Conservation (phyloP, 30 jellyfish, hydroid and myxozoan genomes). For the Hydra vulgaris region DNA sequence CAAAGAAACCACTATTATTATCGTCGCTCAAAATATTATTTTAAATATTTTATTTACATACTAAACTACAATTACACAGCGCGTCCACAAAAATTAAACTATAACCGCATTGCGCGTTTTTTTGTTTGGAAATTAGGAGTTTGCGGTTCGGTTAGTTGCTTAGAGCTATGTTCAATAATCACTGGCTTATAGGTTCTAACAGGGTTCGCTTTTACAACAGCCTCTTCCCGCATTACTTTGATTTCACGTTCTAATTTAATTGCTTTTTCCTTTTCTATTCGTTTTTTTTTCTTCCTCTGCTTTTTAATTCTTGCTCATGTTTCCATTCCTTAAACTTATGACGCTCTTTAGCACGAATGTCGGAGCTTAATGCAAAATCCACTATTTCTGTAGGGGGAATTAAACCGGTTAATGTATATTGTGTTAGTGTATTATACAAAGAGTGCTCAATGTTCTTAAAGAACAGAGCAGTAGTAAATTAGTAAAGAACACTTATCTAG, state of each 20-base stretch:
- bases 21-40: not conserved
- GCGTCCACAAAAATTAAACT: not conserved
- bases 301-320: slow-evolving; percentile 43
- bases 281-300: slow-evolving; percentile 52
- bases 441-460: no score
- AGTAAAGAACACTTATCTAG: no score
- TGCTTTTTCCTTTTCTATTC: slow-evolving; percentile 36
- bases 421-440: no score
- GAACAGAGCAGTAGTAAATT: no score
- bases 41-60: not conserved
- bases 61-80: not conserved
- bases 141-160: slow-evolving; percentile 57
- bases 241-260: slow-evolving; percentile 45
- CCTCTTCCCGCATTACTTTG: slow-evolving; percentile 44
- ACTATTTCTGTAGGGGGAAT: slow-evolving; percentile 49
- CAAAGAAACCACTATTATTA: not conserved
- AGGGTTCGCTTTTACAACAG: slow-evolving; percentile 67
- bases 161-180: slow-evolving; percentile 48
- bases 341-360: slow-evolving; percentile 77
- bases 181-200: slow-evolving; percentile 48
- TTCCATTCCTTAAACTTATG: slow-evolving; percentile 55
- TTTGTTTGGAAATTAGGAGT: slow-evolving; percentile 80
- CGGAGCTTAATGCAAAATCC: slow-evolving; percentile 55
- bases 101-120: slow-evolving; percentile 27
- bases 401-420: slow-evolving; percentile 40